Conservation (phyloP, 2,113 vertebrate species). For the Salvelinus fontinalis region DNA sequence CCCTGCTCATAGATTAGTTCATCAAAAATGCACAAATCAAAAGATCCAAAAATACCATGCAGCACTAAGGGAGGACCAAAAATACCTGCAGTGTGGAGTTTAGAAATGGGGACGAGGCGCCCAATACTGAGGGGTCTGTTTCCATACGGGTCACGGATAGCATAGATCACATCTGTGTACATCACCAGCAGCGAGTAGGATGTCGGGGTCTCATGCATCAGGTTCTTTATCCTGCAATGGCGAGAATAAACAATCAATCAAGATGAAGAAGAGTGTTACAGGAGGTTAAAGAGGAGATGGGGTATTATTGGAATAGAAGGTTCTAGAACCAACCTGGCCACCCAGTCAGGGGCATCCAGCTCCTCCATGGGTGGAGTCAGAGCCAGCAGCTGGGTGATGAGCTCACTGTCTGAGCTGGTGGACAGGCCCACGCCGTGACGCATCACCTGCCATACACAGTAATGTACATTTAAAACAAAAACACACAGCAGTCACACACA, state of each 20-base stretch:
- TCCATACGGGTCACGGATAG: conserved; percentile 93
- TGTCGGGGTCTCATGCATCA: conserved; percentile 94
- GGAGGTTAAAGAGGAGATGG: background rate
- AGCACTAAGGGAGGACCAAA: background rate
- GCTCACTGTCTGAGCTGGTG: conserved; percentile 94
- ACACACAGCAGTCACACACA: background rate
- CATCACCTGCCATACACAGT: conserved; percentile 81
- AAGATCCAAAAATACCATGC: background rate
- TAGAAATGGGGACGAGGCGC: conserved; percentile 86
- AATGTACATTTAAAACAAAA: background rate
- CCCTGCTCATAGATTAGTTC: too few relatives aligned
- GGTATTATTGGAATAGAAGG: background rate
- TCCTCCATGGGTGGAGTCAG: conserved; percentile 93
- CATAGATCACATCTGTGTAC: conserved; percentile 94
- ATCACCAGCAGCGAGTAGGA: conserved; percentile 94
- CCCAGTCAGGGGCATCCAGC: conserved; percentile 89
- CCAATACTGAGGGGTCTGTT: conserved; percentile 95
- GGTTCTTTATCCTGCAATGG: conserved; percentile 88
- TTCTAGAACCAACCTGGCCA: conserved; percentile 83
- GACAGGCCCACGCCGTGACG: conserved; percentile 93
- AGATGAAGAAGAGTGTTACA: background rate
- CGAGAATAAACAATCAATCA: conserved; percentile 14
- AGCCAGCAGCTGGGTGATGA: conserved; percentile 95
- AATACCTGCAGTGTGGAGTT: conserved; percentile 76
- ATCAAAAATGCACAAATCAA: background rate